Base-by-base conservation (phyloP, 2,797 vertebrate species). In the Streptopelia turtur region DNA sequence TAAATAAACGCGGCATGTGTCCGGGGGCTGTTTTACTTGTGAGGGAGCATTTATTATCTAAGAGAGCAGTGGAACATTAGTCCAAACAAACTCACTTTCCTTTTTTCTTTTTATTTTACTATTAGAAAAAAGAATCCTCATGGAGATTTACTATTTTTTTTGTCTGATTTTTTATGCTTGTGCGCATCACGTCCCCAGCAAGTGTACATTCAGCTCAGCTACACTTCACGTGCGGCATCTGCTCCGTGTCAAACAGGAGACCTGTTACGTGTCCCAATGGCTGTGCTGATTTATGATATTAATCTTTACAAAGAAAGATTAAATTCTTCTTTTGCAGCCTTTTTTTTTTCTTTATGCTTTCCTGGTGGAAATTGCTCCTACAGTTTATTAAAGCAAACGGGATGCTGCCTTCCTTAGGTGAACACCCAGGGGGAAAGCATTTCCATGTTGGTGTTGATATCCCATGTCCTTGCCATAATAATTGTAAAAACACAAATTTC, bases 171-270 rank as follows among this genome's bases (percentile, higher is more conserved):
- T 61, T 66, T 28, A 28, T 28, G 25, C 25, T 70, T 33, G 4
- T 20, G 27, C 1, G 2, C 16, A 3, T 43, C 11, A 10, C 13
- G 64, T 35, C 30, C 53, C 21, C 35, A 52, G n/a, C 16, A 43
- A 65, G 28, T 5, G 5, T 17, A 31, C 4, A 0, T 17, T 53
- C 56, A 83, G 20, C 25, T 57, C 45, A 16, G 50, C 15, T 49
- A 3, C 16, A 5, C 17, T n/a, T 85, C 45, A 2, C 1, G 0
- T 45, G 4, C 8, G 13, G 17, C 1, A 1, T 20, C n/a, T 2
- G 5, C 27, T 28, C 64, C 2, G 1, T 8, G 15, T 11, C 59
- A 35, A 30, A 59, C 10, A 13, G 43, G 33, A 66, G 37, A 27
- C 16, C 28, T 35, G 25, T 30, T 56, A 56, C 16, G 1, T 31